Base-by-base conservation (phyloP, 2,888 invertebrate species). In the Watsonalla cultraria region DNA sequence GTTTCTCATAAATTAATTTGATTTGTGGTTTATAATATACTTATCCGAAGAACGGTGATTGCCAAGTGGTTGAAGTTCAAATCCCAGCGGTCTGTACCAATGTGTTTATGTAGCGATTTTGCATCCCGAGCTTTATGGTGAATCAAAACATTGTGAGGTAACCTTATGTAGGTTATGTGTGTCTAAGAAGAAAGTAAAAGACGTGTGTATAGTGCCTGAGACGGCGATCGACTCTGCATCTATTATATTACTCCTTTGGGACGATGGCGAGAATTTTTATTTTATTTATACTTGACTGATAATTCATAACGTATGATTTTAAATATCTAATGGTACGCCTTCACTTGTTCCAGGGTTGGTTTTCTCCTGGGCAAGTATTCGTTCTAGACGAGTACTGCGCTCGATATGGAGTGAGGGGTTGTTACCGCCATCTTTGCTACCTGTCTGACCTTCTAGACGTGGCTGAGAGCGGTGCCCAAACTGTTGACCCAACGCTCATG, bases 321-420 rank as follows among this genome's bases (percentile, higher is more conserved):
- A 5, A 46, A 13, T 9, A 46, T 0, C 5, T 7, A 46, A 46
- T 6, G 2, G 14, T 13, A 39, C 46, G 5, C 42, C 46, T 14
- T 53, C 58, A 46, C 34, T 59, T 9, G 13, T 72, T 85, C 14
- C 83, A 98, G 98, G 99, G 99, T 66, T 99, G 99, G 99, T 99
- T 99, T 88, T 99, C 99, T 73, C 99, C 99, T 0, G 99, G 99
- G 0, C 99, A 99, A 92, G 96, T 99, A 53, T 99, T 99, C 88
- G 98, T 99, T 9, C 90, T 99, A 68, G 99, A 99, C 82, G 98
- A 98, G 84, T 98, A 99, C 89, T 99, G 98, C 83, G 99, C 99
- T 7, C 93, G 96, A 69, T 99, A 99, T 82, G 99, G 99, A 49
- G 99, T 99, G 0, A 93, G 99, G 51, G 98, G 98, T 47, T 99